These are phyloP conservation scores for Tipula unca DNA, from an alignment of 2,888 invertebrate species.

Conservation along the genomic window DNA sequence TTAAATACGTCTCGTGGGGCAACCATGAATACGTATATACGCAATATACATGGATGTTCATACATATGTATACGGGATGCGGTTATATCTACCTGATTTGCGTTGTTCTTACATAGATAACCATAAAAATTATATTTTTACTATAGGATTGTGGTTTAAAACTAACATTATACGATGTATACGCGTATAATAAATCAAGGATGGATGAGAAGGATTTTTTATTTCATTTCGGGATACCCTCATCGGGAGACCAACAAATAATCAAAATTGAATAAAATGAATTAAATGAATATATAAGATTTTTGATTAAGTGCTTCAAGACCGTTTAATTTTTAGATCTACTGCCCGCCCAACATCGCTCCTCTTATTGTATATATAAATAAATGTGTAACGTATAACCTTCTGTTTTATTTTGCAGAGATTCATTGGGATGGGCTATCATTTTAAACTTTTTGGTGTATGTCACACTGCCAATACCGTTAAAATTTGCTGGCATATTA, in stretches of 20 bases:
- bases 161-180: not conserved
- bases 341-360: too few relatives aligned
- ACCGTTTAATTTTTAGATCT: not conserved
- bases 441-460: constrained; percentile 64
- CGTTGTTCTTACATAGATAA: not conserved
- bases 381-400: not conserved
- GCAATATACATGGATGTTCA: too few relatives aligned
- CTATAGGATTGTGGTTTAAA: not conserved
- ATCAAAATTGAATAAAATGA: not conserved
- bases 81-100: not conserved
- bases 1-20: too few relatives aligned
- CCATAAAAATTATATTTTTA: not conserved
- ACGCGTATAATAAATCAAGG: not conserved
- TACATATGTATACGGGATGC: not conserved
- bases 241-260: not conserved
- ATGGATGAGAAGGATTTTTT: not conserved
- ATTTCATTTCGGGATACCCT: not conserved
- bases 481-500: constrained; percentile 50
- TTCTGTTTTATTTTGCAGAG: constrained; percentile 40
- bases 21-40: too few relatives aligned
- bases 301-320: not conserved
- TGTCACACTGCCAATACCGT: constrained; percentile 60
- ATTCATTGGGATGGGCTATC: constrained; percentile 63
- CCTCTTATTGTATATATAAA: constrained; percentile 17
- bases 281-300: not conserved